These are phyloP conservation scores for Eolophus roseicapilla DNA, from an alignment of 2,113 vertebrate genomes.

Conservation along the genomic window DNA sequence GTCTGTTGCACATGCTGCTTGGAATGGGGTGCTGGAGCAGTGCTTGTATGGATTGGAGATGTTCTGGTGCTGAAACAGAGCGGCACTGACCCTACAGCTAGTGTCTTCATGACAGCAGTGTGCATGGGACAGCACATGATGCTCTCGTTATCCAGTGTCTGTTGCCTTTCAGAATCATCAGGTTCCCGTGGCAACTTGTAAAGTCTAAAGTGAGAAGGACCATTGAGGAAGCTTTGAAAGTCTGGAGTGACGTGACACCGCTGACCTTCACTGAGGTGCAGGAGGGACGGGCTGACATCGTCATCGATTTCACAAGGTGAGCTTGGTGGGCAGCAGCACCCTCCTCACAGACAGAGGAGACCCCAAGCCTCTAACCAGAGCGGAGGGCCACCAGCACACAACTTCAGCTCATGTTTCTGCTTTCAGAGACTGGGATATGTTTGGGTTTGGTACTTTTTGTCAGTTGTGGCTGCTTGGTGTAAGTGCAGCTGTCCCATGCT, in stretches of 20 bases:
- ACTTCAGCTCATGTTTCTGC: not conserved
- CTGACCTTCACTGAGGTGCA: slow-evolving; percentile 89
- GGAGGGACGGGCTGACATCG: slow-evolving; percentile 85
- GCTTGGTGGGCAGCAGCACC: not conserved
- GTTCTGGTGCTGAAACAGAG: not conserved
- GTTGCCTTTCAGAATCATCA: slow-evolving; percentile 75
- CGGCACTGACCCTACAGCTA: not conserved
- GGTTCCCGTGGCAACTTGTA: slow-evolving; percentile 87
- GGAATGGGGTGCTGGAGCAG: not conserved
- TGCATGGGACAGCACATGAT: not conserved
- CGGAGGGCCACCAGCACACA: not conserved
- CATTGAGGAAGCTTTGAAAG: slow-evolving; percentile 84
- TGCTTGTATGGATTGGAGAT: not conserved
- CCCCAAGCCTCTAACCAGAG: not conserved
- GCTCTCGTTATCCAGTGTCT: not conserved
- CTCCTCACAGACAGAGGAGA: not conserved
- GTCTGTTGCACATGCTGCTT: not conserved
- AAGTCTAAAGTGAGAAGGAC: slow-evolving; percentile 81
- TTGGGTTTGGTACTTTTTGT: not conserved
- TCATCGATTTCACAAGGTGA: slow-evolving; percentile 84
- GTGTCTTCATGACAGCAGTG: not conserved
- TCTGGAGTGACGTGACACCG: slow-evolving; percentile 90
- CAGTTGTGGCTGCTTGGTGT: not conserved
- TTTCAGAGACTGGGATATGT: not conserved
- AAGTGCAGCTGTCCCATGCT: not conserved